These are phyloP conservation scores for Thamnaconus septentrionalis DNA, from an alignment of 2,113 vertebrate genomes.

Conservation along the genomic window DNA sequence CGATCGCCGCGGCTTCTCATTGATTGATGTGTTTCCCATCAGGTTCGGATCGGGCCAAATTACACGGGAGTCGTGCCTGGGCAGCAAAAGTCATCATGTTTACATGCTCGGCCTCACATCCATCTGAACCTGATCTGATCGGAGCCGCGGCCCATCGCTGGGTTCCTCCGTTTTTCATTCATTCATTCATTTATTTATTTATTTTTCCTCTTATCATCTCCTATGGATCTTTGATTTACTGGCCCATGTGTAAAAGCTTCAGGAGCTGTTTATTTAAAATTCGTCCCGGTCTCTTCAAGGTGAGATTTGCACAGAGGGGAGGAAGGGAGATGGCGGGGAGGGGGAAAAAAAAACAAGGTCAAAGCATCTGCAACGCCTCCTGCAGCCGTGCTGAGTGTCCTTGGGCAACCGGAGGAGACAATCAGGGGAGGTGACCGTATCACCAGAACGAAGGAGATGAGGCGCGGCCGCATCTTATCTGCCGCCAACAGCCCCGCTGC, in stretches of 20 bases:
- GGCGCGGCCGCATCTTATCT: no score
- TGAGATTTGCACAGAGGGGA: neutral
- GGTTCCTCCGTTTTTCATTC: no score
- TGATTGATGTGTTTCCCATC: conserved; percentile 46
- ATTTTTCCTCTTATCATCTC: neutral
- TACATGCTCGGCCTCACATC: conserved; percentile 27
- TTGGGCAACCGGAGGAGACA: neutral
- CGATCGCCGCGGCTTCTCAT: conserved; percentile 6
- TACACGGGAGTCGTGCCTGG: conserved; percentile 18
- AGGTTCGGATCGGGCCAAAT: conserved; percentile 29
- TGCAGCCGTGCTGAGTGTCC: neutral
- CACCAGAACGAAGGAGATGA: no score
- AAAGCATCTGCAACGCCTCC: neutral
- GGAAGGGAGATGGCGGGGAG: no score
- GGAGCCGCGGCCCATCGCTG: neutral
- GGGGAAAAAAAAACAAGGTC: neutral
- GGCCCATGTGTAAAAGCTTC: neutral
- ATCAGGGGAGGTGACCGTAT: neutral
- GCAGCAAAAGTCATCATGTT: neutral
- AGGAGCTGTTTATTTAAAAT: neutral
- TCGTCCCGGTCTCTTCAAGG: neutral
- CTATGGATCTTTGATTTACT: neutral
- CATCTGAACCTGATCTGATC: conserved; percentile 16
- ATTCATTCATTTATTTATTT: no score
- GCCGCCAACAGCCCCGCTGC: no score